These are phyloP conservation scores for Dreissena rostriformis DNA, from an alignment of 1,140 invertebrate species.

Conservation along the genomic window DNA sequence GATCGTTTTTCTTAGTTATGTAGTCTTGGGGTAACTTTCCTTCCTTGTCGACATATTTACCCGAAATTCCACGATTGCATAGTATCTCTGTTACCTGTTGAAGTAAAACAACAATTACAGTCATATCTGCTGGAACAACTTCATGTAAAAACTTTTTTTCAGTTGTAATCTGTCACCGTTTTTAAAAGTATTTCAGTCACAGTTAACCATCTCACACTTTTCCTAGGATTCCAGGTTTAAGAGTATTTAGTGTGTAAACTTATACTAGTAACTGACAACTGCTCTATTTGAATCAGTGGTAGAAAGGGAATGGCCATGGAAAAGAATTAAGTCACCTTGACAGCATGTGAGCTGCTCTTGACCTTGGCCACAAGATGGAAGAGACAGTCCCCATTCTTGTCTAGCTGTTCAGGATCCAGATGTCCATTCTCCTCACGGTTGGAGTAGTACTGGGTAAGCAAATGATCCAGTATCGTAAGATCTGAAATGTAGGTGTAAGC, in stretches of 20 bases:
- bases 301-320: too few species aligned
- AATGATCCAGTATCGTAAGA: constrained; percentile 66
- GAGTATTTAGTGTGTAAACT: too few species aligned
- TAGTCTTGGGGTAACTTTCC: constrained; percentile 68
- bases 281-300: too few species aligned
- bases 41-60: constrained; percentile 64
- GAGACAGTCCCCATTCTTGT: constrained; percentile 66
- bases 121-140: too few species aligned
- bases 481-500: constrained; percentile 36
- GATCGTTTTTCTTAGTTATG: constrained; percentile 67
- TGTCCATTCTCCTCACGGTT: constrained; percentile 59
- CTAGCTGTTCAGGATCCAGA: constrained; percentile 57
- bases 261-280: too few species aligned
- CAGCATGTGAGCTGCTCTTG: constrained; percentile 65
- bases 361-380: constrained; percentile 68
- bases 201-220: too few species aligned
- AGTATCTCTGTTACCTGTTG: constrained; percentile 64
- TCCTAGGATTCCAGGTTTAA: too few species aligned
- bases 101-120: too few species aligned
- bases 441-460: constrained; percentile 62
- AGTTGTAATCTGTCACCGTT: too few species aligned
- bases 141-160: too few species aligned
- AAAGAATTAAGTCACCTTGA: constrained; percentile 35
- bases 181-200: too few species aligned
- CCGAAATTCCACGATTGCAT: constrained; percentile 61